Evolutionary conservation across 2,797 vertebrate genomes (phyloP).

Genomic region (Labeo calbasu): DNA sequence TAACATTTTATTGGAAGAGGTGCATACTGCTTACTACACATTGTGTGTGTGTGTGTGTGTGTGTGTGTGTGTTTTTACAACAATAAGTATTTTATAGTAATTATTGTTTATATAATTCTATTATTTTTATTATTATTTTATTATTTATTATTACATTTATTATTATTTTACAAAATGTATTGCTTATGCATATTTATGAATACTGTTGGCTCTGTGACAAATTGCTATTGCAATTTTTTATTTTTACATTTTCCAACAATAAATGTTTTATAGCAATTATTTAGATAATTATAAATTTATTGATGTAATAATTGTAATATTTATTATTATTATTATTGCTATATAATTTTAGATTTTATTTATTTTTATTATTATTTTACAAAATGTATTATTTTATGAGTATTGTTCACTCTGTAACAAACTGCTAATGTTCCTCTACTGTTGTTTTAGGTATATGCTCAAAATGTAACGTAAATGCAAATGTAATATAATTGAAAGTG

Average conservation of each 20-base stretch:
- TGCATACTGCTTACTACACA: background rate
- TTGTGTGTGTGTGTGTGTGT: too few species aligned
- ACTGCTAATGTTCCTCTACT: background rate
- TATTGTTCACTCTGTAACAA: background rate
- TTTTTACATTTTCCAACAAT: background rate
- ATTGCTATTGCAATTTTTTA: too few species aligned
- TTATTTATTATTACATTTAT: too few species aligned
- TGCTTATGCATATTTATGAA: too few species aligned
- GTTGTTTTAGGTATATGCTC: background rate
- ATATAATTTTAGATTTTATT: too few species aligned
- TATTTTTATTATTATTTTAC: background rate
- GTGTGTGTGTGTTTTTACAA: background rate
- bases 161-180: too few species aligned
- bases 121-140: too few species aligned
- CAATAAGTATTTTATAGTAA: background rate
- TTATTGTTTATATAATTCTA: background rate
- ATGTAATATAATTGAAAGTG: background rate
- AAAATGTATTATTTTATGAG: background rate
- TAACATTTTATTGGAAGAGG: background rate
- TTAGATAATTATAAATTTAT: background rate
- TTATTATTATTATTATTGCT: background rate
- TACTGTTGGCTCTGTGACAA: too few species aligned
- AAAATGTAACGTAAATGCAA: background rate
- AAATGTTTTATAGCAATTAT: background rate
- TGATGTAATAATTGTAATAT: background rate